Percentiles rank a stretch among this genome's conserved stretches.
phyloP scores from a whole-genome alignment of 2,888 invertebrate species.

The Ornithoptera priamus region DNA sequence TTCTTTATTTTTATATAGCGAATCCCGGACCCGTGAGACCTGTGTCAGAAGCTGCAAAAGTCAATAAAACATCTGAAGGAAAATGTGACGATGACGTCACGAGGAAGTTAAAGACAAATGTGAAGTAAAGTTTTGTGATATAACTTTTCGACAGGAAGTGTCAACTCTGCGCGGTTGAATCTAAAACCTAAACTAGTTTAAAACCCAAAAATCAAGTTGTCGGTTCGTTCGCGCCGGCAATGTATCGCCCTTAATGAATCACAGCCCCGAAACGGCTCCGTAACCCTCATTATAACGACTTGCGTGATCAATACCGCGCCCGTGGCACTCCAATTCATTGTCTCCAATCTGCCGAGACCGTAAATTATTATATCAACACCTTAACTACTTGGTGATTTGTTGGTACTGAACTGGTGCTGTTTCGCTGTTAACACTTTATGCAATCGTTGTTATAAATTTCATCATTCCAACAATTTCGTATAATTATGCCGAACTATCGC shows the following conservation, averaged over 20 bases:
- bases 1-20: too few species aligned
- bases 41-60: too few species aligned
- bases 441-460: slow-evolving; percentile 23
- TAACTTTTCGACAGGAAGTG: neutral
- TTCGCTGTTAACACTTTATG: slow-evolving; percentile 9
- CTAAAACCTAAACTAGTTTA: slow-evolving; percentile 7
- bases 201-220: slow-evolving; percentile 25
- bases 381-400: slow-evolving; percentile 26
- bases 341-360: slow-evolving; percentile 24
- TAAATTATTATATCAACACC: slow-evolving; percentile 30
- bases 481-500: neutral
- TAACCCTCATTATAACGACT: slow-evolving; percentile 59
- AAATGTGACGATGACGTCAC: too few species aligned
- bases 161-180: neutral
- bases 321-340: slow-evolving; percentile 27
- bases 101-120: too few species aligned
- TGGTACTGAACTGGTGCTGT: slow-evolving; percentile 12
- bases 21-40: too few species aligned
- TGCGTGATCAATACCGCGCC: slow-evolving; percentile 55
- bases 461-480: neutral
- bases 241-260: slow-evolving; percentile 69
- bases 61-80: too few species aligned
- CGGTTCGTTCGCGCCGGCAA: slow-evolving; percentile 43
- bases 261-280: slow-evolving; percentile 56
- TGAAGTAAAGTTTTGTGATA: neutral